Percentiles rank a stretch among this genome's conserved stretches.
Evolutionary conservation across 2,113 vertebrate species (phyloP).

Genomic region (Myrmecophaga tridactyla): DNA sequence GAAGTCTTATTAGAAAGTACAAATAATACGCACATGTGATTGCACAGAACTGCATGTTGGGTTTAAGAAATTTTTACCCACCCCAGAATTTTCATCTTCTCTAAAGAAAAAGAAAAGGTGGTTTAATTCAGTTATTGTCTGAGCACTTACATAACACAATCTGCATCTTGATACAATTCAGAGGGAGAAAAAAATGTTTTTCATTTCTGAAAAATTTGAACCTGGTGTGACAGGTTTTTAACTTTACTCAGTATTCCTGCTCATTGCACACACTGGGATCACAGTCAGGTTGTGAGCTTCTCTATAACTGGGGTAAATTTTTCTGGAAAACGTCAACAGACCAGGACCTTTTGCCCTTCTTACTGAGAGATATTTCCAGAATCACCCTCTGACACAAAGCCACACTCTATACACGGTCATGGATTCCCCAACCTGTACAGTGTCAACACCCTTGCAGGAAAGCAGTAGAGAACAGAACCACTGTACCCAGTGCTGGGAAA

Average conservation of each 20-base stretch:
- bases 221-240: neutral
- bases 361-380: neutral
- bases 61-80: no score
- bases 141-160: neutral
- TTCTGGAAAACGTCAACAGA: neutral
- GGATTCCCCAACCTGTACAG: neutral
- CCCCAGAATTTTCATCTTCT: no score
- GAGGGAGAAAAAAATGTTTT: neutral
- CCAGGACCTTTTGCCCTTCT: neutral
- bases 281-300: neutral
- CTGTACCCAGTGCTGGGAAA: neutral
- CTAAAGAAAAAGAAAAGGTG: no score
- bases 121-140: neutral
- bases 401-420: neutral
- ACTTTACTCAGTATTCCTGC: neutral
- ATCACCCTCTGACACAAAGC: neutral
- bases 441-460: no score
- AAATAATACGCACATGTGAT: no score
- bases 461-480: neutral
- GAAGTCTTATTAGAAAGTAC: no score
- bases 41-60: no score
- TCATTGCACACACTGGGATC: neutral
- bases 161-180: neutral
- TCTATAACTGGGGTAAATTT: neutral
- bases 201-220: neutral